Evolutionary conservation across 2,797 vertebrate species (phyloP).

Genomic region (Gastrophryne carolinensis): DNA sequence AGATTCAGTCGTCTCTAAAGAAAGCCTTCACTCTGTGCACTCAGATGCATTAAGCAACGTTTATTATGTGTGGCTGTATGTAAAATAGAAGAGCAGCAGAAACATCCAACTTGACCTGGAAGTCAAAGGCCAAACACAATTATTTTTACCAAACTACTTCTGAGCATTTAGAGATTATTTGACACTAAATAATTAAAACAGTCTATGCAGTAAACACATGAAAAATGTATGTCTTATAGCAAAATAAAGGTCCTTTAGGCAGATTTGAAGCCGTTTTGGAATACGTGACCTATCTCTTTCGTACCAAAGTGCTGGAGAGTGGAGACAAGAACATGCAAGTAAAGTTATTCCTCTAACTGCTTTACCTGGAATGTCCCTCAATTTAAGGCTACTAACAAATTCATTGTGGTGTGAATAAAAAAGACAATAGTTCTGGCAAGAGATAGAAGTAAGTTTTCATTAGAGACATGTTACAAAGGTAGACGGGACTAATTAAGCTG

Average conservation of each 20-base stretch:
- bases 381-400: not conserved
- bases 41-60: not conserved
- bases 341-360: not conserved
- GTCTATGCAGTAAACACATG: constrained; percentile 46
- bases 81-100: constrained; percentile 18
- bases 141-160: constrained; percentile 35
- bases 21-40: not conserved
- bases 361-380: constrained; percentile 5
- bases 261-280: constrained; percentile 11
- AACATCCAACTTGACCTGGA: constrained; percentile 13
- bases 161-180: constrained; percentile 40
- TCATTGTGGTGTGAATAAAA: not conserved
- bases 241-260: constrained; percentile 1
- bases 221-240: constrained; percentile 43
- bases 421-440: not conserved
- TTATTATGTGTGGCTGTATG: constrained; percentile 27
- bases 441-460: not conserved
- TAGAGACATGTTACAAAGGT: constrained; percentile 1
- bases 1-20: not conserved
- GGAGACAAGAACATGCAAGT: not conserved
- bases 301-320: not conserved
- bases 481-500: constrained; percentile 28
- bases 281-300: constrained; percentile 8
- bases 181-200: constrained; percentile 48
- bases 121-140: constrained; percentile 32